Evolutionary conservation across 2,888 invertebrate genomes (phyloP).

Genomic region (Apamea monoglypha): DNA sequence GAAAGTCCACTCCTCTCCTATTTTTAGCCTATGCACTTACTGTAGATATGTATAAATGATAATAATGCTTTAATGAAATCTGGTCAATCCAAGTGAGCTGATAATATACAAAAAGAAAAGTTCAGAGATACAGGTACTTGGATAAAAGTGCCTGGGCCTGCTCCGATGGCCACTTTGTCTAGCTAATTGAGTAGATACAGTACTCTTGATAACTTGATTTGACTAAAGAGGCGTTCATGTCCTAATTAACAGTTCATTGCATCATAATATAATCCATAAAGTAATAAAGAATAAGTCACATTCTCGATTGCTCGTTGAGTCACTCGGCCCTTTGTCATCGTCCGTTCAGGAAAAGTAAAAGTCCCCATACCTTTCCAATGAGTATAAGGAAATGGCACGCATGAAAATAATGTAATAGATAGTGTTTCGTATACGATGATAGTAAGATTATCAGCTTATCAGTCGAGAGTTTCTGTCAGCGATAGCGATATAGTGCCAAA

Average conservation of each 20-base stretch:
- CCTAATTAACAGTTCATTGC: not conserved
- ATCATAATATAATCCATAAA: not conserved
- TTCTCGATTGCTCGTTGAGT: not conserved
- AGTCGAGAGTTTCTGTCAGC: slow-evolving; percentile 59
- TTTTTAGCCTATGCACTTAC: too few species aligned
- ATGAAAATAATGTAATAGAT: slow-evolving; percentile 61
- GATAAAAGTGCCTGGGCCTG: not conserved
- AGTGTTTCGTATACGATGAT: slow-evolving; percentile 61
- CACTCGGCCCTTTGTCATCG: not conserved
- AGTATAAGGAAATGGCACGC: slow-evolving; percentile 42
- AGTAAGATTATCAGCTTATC: slow-evolving; percentile 67
- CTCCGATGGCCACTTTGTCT: not conserved
- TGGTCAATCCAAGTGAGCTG: not conserved
- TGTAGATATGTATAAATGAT: too few species aligned
- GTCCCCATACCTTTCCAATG: slow-evolving; percentile 22
- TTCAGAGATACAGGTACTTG: not conserved
- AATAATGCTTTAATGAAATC: not conserved
- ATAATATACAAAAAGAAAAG: not conserved
- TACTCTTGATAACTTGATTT: not conserved
- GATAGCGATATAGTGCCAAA: slow-evolving; percentile 58
- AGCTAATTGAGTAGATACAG: not conserved
- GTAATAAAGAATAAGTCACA: not conserved
- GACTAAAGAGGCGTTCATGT: not conserved
- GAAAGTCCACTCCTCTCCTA: too few species aligned
- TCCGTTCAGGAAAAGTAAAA: slow-evolving; percentile 5